A percentile compares a stretch with the other conserved stretches of the same genome.
These are phyloP conservation scores for Phortica magna DNA, from an alignment of 2,888 invertebrate species.

Conservation along the genomic window DNA sequence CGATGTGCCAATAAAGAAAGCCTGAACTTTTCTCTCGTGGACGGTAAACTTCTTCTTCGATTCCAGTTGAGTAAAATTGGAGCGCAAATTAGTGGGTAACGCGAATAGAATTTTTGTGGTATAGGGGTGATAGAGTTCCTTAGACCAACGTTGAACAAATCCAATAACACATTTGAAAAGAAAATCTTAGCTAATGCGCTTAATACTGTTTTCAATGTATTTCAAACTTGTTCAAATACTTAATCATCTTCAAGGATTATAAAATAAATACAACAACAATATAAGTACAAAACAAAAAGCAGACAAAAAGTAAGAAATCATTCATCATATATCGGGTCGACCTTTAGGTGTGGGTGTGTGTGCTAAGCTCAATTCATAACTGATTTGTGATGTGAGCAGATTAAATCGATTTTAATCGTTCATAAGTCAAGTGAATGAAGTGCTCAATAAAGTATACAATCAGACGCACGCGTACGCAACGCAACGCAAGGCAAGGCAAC, in stretches of 20 bases:
- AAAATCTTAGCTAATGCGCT: too few species aligned
- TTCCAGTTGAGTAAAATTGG: too few species aligned
- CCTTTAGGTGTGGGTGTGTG: background rate
- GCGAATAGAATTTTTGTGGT: too few species aligned
- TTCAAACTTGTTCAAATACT: background rate
- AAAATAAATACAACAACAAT: background rate
- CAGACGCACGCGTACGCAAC: conserved; percentile 41
- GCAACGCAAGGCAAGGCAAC: conserved; percentile 13
- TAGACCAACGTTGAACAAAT: too few species aligned
- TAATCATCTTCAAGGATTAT: conserved; percentile 3
- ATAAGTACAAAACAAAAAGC: background rate
- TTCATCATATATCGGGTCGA: conserved; percentile 13
- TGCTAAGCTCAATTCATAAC: conserved; percentile 38
- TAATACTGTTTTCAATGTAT: too few species aligned
- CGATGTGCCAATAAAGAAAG: too few species aligned
- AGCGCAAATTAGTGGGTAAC: too few species aligned
- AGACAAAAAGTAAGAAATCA: background rate
- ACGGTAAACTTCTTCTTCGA: too few species aligned
- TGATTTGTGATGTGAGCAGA: conserved; percentile 63
- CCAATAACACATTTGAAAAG: too few species aligned
- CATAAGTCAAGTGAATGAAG: conserved; percentile 64
- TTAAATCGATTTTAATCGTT: conserved; percentile 69
- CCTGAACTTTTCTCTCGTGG: too few species aligned
- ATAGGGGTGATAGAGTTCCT: too few species aligned
- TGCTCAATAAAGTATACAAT: conserved; percentile 65